These are phyloP conservation scores for Nycticebus coucang DNA, from an alignment of 2,113 vertebrate species.

Conservation along the genomic window DNA sequence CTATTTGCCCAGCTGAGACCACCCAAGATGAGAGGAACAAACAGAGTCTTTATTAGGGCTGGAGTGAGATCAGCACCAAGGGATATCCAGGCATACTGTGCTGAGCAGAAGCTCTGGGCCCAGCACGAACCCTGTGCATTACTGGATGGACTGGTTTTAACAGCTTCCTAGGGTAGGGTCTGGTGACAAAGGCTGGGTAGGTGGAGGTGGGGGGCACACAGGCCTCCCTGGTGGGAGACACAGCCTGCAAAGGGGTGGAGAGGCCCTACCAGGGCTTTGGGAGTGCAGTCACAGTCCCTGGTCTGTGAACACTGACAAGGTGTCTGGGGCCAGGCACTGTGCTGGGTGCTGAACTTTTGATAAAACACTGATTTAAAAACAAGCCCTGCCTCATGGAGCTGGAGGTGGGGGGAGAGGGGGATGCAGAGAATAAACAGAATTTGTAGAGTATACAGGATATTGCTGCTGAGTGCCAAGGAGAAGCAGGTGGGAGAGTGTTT, in stretches of 20 bases:
- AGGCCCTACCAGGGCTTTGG: not conserved
- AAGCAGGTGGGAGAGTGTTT: not conserved
- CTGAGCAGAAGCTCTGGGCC: not conserved
- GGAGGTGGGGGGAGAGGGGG: not conserved
- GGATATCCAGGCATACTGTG: not conserved
- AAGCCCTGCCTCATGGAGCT: not conserved
- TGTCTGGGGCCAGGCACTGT: not conserved
- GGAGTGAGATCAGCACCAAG: not conserved
- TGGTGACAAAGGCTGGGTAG: not conserved
- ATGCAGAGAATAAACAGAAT: too few relatives aligned
- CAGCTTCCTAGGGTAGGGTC: not conserved
- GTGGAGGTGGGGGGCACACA: not conserved
- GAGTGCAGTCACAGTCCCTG: too few relatives aligned
- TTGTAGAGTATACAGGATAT: not conserved
- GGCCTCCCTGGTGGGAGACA: not conserved
- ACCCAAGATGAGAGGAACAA: not conserved
- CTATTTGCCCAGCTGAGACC: not conserved
- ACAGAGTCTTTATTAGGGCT: not conserved
- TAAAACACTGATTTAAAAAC: not conserved
- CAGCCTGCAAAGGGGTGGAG: accelerated
- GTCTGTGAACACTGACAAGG: accelerated
- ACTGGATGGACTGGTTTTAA: not conserved
- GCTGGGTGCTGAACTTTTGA: not conserved
- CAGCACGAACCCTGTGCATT: not conserved
- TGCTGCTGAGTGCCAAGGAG: not conserved